phyloP scores from a whole-genome alignment of 2,113 vertebrate species.

The Oreochromis aureus region DNA sequence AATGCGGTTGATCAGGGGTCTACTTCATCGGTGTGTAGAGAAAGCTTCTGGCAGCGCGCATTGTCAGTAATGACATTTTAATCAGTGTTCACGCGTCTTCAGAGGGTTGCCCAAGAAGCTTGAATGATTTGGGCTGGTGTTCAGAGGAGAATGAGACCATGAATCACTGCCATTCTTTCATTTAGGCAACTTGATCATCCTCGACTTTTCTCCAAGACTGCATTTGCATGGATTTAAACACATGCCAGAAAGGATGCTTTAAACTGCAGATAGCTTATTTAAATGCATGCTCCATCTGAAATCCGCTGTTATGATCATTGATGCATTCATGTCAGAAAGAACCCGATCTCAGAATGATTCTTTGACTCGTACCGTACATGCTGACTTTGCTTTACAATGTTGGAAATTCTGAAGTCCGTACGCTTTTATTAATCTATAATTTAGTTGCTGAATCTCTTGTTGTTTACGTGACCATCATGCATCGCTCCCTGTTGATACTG shows the following conservation, averaged over 20 bases:
- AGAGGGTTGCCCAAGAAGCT: background rate
- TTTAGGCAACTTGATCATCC: background rate
- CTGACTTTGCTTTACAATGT: background rate
- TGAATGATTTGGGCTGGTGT: slow-evolving; percentile 1
- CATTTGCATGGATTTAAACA: background rate
- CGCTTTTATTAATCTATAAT: slow-evolving; percentile 7
- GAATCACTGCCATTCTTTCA: slow-evolving; percentile 28
- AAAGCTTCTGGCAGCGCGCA: background rate
- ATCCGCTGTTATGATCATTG: background rate
- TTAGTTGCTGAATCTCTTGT: background rate
- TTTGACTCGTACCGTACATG: slow-evolving; percentile 21
- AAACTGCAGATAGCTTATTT: background rate
- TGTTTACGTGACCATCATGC: background rate
- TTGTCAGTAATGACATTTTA: slow-evolving; percentile 45
- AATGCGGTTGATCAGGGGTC: slow-evolving; percentile 16
- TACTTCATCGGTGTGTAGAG: background rate
- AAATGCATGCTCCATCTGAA: background rate
- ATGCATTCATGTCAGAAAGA: background rate
- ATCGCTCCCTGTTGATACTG: background rate
- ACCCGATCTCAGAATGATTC: background rate
- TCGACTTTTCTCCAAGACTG: background rate
- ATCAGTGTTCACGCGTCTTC: slow-evolving; percentile 35
- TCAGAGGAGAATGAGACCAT: background rate
- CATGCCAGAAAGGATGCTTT: background rate
- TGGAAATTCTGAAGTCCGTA: background rate